A percentile compares a stretch with the other conserved stretches of the same genome.
Evolutionary conservation across 1,140 invertebrate genomes (phyloP).

Genomic region (Halyomorpha halys): DNA sequence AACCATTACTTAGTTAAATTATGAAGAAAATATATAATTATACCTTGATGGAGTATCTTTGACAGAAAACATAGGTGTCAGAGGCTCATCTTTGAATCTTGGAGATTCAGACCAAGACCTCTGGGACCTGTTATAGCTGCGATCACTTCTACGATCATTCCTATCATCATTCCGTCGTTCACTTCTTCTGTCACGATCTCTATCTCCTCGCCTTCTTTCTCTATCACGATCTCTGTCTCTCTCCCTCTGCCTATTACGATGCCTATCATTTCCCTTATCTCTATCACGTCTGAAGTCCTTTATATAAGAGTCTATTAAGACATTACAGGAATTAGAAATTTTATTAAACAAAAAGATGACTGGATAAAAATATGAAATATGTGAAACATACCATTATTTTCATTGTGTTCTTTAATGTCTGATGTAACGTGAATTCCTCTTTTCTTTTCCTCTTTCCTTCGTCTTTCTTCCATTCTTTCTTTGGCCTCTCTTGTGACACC

Average conservation of each 20-base stretch:
- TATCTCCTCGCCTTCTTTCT: constrained; percentile 31
- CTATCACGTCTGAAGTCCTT: constrained; percentile 29
- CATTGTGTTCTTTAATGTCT: constrained; percentile 32
- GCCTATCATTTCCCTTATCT: constrained; percentile 30
- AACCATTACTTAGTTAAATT: no score
- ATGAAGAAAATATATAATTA: neutral
- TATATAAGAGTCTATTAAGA: constrained; percentile 32
- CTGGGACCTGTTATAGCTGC: constrained; percentile 32
- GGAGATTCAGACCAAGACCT: constrained; percentile 25
- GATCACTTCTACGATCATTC: constrained; percentile 25
- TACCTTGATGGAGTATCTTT: constrained; percentile 53
- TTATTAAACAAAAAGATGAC: neutral
- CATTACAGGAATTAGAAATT: neutral
- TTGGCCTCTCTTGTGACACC: constrained; percentile 72
- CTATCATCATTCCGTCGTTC: constrained; percentile 24
- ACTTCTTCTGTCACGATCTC: constrained; percentile 34
- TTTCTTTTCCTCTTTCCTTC: constrained; percentile 41
- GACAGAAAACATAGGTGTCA: constrained; percentile 59
- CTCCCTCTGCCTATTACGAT: constrained; percentile 31
- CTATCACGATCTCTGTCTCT: constrained; percentile 33
- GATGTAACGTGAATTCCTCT: constrained; percentile 41
- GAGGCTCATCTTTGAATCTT: constrained; percentile 64
- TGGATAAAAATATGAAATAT: neutral
- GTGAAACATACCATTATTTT: constrained; percentile 35
- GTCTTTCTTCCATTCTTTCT: constrained; percentile 55